Base-by-base conservation (phyloP, 2,113 vertebrate species). In the Phodopus roborovskii region DNA sequence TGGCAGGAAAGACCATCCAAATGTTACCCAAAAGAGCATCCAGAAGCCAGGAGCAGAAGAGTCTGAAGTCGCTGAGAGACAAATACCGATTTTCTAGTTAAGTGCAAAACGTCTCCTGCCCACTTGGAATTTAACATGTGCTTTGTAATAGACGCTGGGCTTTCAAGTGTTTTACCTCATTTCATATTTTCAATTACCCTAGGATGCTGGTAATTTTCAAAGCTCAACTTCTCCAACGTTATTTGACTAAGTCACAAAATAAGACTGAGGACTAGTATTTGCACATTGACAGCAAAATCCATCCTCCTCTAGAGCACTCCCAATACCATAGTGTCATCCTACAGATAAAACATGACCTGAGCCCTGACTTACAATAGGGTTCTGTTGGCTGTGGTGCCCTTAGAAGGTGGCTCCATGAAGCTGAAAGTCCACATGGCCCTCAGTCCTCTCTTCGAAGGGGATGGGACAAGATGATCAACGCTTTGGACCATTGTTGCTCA, bases 191-290 rank as follows among this genome's bases (percentile, higher is more conserved):
- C 60, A 56, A 16, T 39, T 62, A 62, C n/a, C 78, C 12, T 64
- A 56, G 20, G 33, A 82, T 19, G 7, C n/a, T 50, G 48, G 17
- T 33, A 45, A 22, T 94, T 89, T 90, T 93, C 90, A 89, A 94
- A 94, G 79, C 64, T 24, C 81, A 75, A 82, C 22, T 73, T 91
- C 24, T 50, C 64, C 88, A 58, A 48, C 24, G 8, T 73, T 82
- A 36, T 73, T 94, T 91, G 79, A 90, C 88, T 79, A 94, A 92
- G 17, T 81, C 56, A 87, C 45, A 50, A 15, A 74, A 2, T 70
- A 60, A 88, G 15, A 73, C 30, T 86, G 33, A 91, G 62, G 28
- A 42, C 24, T 30, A 39, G 56, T 24, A 62, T 62, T 64, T 84
- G 6, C 39, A 30, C 7, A 8, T 45, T 74, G 53, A 90, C n/a